Percentiles rank a stretch among this genome's conserved stretches.
Conservation (phyloP, 2,888 invertebrate genomes). For the Pristionchus exspectatus region DNA sequence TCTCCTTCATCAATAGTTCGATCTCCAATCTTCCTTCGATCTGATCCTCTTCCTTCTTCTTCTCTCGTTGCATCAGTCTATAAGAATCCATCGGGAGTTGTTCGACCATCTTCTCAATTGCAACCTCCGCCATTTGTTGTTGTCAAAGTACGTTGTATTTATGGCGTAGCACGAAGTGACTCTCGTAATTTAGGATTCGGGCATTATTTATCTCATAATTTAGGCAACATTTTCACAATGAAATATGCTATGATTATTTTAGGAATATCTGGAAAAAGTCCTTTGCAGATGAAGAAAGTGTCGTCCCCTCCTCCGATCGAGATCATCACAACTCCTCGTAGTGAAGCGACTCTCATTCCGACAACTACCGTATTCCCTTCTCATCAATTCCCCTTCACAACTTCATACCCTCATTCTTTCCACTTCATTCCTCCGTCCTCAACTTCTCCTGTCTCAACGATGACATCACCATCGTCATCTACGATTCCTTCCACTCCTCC, state of each 20-base stretch:
- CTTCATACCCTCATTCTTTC: not conserved
- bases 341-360: constrained; percentile 20
- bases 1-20: constrained; percentile 13
- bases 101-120: constrained; percentile 26
- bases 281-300: constrained; percentile 6
- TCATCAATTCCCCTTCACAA: not conserved
- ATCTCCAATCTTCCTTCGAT: constrained; percentile 7
- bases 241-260: not conserved
- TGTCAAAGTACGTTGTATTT: not conserved
- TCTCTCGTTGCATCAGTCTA: constrained; percentile 33
- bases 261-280: not conserved
- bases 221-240: not conserved
- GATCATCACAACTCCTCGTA: constrained; percentile 44
- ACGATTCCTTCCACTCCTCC: not conserved
- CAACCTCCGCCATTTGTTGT: constrained; percentile 31
- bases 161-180: not conserved
- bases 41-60: constrained; percentile 26
- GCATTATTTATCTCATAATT: no score
- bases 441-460: not conserved
- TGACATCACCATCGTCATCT: not conserved
- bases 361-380: not conserved
- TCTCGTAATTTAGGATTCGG: not conserved
- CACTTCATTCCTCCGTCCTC: not conserved
- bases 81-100: constrained; percentile 40
- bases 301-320: not conserved